Base-by-base conservation (phyloP, 2,888 invertebrate species). In the Leptopilina drosophilae region DNA sequence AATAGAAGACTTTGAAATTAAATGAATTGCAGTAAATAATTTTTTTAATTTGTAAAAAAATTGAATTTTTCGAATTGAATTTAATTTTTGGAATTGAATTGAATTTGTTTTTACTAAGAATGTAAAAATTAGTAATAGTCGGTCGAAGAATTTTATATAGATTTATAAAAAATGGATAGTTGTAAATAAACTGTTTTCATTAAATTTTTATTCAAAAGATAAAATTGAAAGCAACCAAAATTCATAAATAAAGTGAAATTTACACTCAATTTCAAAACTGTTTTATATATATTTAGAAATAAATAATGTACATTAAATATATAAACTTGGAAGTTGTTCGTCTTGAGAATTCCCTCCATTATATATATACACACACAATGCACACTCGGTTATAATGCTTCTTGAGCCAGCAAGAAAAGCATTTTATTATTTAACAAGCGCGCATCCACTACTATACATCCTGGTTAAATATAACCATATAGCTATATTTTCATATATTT, bases 391-490 rank as follows among this genome's bases (percentile, higher is more conserved):
- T 8, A 42, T 42, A 42, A 42, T 42, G 42, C 42, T 42, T 67
- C 20, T 12, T 26, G 49, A 69, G 6, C 11, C 26, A 33, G 14
- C 42, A 42, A 42, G 42, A 73, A 20, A 26, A 26, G 20, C 26
- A 53, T 42, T 73, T 73, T 46, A 73, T 73, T 73, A 73, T 73
- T 53, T 73, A 73, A 56, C 53, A 73, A 73, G 69, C 69, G 56
- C 69, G 56, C 69, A 73, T 14, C 69, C 26, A 56, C 69, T 33
- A 56, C 56, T 33, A 73, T 73, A 53, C 69, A 49, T 69, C 53
- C 14, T 69, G 69, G 26, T 69, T 53, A 33, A 53, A 69, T 69
- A 69, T 69, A 33, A 69, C 69, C 56, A 53, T 5, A 53, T 9
- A 53, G 73, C 56, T 56, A 56, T 73, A 33, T 53, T 26, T 9